Percentiles rank a stretch among this genome's conserved stretches.
Evolutionary conservation across 1,140 invertebrate species (phyloP).

Genomic region (Oryzaephilus surinamensis): DNA sequence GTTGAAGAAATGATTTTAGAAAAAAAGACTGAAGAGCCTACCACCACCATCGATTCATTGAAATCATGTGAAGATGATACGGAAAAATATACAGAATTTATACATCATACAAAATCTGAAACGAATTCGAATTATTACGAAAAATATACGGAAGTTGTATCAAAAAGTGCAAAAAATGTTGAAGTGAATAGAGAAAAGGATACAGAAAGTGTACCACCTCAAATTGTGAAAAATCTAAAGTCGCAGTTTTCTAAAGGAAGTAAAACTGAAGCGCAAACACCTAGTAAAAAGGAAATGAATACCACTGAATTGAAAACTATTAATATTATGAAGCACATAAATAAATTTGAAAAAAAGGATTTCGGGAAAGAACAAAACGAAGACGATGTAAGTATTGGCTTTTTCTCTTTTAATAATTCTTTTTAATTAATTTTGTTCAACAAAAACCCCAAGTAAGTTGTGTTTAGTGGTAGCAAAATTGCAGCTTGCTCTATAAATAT

Average conservation of each 20-base stretch:
- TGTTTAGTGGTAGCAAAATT: not conserved
- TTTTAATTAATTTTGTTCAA: not conserved
- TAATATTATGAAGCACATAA: slow-evolving; percentile 31
- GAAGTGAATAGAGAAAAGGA: slow-evolving; percentile 17
- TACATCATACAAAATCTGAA: too few relatives aligned
- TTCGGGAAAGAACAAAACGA: slow-evolving; percentile 8
- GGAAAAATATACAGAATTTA: too few relatives aligned
- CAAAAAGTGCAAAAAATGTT: not conserved
- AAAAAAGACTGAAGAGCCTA: not conserved
- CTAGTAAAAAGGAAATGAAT: slow-evolving; percentile 16
- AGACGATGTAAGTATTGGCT: slow-evolving; percentile 20
- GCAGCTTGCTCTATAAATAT: too few relatives aligned
- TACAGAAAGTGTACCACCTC: slow-evolving; percentile 21
- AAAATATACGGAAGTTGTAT: slow-evolving; percentile 2
- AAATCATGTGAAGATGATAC: too few relatives aligned
- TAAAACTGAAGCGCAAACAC: slow-evolving; percentile 7
- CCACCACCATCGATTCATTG: not conserved
- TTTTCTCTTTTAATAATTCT: slow-evolving; percentile 2
- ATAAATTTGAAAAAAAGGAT: slow-evolving; percentile 26
- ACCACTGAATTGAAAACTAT: slow-evolving; percentile 20
- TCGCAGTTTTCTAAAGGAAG: too few relatives aligned
- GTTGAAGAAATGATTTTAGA: not conserved
- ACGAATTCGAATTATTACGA: too few relatives aligned
- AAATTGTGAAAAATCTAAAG: slow-evolving; percentile 27
- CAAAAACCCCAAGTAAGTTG: slow-evolving; percentile 6